Percentiles rank a stretch among this genome's conserved stretches.
phyloP scores from a whole-genome alignment of 2,888 invertebrate species.

The Achlya flavicornis region DNA sequence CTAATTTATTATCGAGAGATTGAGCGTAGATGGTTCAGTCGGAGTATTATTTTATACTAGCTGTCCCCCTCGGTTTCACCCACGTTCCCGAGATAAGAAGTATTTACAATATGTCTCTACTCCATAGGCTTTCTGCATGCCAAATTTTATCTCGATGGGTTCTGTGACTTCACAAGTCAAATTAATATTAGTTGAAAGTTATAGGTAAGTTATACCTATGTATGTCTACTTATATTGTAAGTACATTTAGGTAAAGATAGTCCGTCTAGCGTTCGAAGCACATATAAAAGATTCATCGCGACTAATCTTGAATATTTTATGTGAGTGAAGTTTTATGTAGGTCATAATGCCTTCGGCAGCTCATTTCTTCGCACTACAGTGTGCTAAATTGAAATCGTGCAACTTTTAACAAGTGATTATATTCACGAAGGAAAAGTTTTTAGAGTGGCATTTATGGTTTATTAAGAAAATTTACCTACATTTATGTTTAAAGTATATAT shows the following conservation, averaged over 20 bases:
- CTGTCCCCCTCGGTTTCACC: too few species aligned
- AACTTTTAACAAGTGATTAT: constrained; percentile 7
- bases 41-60: too few species aligned
- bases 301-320: constrained; percentile 7
- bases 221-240: too few species aligned
- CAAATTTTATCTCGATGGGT: too few species aligned
- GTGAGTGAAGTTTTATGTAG: constrained; percentile 7
- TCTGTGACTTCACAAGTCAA: too few species aligned
- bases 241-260: too few species aligned
- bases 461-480: not conserved
- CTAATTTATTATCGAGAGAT: too few species aligned
- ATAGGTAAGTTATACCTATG: not conserved
- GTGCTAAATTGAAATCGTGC: constrained; percentile 8
- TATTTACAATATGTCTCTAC: too few species aligned
- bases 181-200: not conserved
- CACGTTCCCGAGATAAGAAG: too few species aligned
- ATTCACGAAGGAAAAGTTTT: not conserved
- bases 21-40: too few species aligned
- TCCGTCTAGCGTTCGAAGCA: not conserved
- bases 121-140: too few species aligned
- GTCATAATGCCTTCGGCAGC: constrained; percentile 8
- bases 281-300: constrained; percentile 3
- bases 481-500: too few species aligned
- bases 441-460: not conserved
- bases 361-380: constrained; percentile 7